Evolutionary conservation across 1,140 invertebrate genomes (phyloP), one percentile per base, ranked within the genome.

Genomic region (Eubasilissa regina): DNA sequence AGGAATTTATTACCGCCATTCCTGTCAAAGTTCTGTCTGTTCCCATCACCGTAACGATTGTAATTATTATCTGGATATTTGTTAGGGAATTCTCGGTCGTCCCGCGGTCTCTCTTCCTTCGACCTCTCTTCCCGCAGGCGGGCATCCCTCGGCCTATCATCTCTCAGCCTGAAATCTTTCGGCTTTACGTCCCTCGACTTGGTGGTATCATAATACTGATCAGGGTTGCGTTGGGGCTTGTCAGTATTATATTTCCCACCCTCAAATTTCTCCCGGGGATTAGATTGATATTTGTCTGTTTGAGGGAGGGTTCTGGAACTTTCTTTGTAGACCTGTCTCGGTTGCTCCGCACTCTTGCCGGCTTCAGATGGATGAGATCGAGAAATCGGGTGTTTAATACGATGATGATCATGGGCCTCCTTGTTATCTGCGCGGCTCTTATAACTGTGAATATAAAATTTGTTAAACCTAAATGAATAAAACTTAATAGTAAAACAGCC

Each of bases 1-100:
- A 53, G 68, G 13, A 12, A 73, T 55, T 43, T 51, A 55, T 43
- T 73, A 11, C 9, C 68, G n/a, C 68, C 68, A 47, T 48, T 68
- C 25, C 68, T 55, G 19, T 55, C 68, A 55, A 43, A 73, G 13
- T 73, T 73, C 48, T 70, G 66, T 70, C 13, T 73, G n/a, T 43
- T 73, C 12, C 56, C 56, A 60, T 68, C 64, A 47, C 44, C 64
- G 9, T 68, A 68, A 15, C 64, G 64, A 17, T 68, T 68, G n/a
- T 47, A 68, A 12, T 48, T 68, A 45, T 68, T 68, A 44, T 68
- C 64, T 0, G 13, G 66, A 19, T 25, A 70, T 70, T 70, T 68
- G 6, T 64, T 15, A 1, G 19, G 25, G 35, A 25, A 64, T 43
- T 64, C 60, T 43, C 25, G 19, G 10, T 51, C 48, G 11, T 51